A percentile compares a stretch with the other conserved stretches of the same genome.
These are phyloP conservation scores for Sinohyriopsis cumingii DNA, from an alignment of 2,888 invertebrate genomes.

Conservation along the genomic window DNA sequence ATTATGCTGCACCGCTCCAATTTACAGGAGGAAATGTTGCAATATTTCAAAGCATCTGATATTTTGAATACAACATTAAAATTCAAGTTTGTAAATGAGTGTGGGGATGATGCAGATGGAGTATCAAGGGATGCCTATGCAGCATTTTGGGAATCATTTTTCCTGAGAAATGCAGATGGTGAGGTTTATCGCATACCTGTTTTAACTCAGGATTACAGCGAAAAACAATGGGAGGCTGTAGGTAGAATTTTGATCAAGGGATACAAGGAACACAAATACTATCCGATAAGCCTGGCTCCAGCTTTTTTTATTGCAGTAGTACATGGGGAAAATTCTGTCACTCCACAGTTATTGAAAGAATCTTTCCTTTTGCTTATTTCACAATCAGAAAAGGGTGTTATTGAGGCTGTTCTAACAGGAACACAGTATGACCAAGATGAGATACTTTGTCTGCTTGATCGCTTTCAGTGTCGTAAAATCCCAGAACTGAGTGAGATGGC, in stretches of 20 bases:
- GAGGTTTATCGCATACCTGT: conserved; percentile 16
- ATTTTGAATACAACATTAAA: conserved; percentile 5
- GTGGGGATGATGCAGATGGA: conserved; percentile 15
- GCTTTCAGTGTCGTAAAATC: conserved; percentile 9
- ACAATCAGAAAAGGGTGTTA: conserved; percentile 12
- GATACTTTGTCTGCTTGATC: conserved; percentile 6
- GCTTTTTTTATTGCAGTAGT: conserved; percentile 14
- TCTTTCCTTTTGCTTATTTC: conserved; percentile 14
- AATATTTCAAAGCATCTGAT: conserved; percentile 8
- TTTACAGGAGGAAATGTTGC: not conserved
- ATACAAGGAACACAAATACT: conserved; percentile 15
- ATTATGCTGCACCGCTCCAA: too few species aligned
- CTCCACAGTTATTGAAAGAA: conserved; percentile 9
- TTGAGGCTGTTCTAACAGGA: conserved; percentile 9
- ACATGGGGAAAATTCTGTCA: conserved; percentile 17
- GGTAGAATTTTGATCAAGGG: conserved; percentile 21
- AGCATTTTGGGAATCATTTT: conserved; percentile 16
- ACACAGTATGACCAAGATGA: conserved; percentile 3
- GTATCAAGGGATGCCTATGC: conserved; percentile 18
- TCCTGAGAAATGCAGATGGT: conserved; percentile 13
- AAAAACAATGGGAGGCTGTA: conserved; percentile 22
- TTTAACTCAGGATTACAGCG: conserved; percentile 6
- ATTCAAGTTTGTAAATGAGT: conserved; percentile 13
- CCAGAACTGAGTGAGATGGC: conserved; percentile 3
- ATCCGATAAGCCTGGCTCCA: conserved; percentile 13